Evolutionary conservation across 2,797 vertebrate genomes (phyloP), one percentile per base, ranked within the genome.

Genomic region (Pipistrellus pygmaeus): DNA sequence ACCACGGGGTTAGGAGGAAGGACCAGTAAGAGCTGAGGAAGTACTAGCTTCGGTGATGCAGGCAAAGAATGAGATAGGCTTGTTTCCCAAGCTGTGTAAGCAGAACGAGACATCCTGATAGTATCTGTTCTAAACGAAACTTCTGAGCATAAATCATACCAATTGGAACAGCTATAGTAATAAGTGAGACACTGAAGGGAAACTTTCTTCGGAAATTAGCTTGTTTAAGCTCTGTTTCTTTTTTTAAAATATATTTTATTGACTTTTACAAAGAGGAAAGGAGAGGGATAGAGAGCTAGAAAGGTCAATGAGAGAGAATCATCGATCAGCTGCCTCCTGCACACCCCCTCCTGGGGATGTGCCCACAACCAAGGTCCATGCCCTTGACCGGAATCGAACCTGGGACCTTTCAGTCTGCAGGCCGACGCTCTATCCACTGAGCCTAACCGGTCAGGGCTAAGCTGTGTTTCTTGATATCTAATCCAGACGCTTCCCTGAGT

Each of bases 81-180:
- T 60, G 27, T 81, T 84, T 88, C 20, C 53, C 20, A 92, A 66
- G 27, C 9, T 44, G 62, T 32, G 57, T 9, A 11, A 44, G 57
- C 57, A 93, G 72, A 85, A 85, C 48, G 84, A 95, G 60, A 85
- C 94, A 41, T 48, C 57, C 35, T 71, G n/a, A 85, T n/a, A 80
- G 10, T 46, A 82, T 41, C 75, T 55, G 32, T 46, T 72, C 76
- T 80, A 66, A 95, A 91, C 88, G 84, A 62, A 93, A 95, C 30
- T 64, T 94, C 84, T 92, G 41, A 66, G 66, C 80, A 48, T 75
- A 69, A 85, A 53, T 57, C 81, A 91, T 87, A 73, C 32, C 66
- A 88, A 85, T 27, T 41, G 76, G n/a, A 77, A 48, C 32, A 72
- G 66, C 38, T 53, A 44, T 0, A 77, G 14, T 27, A 71, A 48